Base-by-base conservation (phyloP, 2,888 invertebrate species). In the Agriopis leucophaearia region DNA sequence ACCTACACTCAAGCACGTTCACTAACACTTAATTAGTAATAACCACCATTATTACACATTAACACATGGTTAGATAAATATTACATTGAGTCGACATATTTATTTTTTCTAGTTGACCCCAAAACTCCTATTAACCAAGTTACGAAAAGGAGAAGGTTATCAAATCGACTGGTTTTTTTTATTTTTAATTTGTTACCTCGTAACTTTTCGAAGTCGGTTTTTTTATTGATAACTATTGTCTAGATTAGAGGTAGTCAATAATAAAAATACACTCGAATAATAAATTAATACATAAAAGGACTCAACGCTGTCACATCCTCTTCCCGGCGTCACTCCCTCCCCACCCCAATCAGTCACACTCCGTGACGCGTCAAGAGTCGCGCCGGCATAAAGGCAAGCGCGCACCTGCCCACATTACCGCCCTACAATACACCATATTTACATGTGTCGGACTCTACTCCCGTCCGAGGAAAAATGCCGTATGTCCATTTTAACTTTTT, bases 401-500 rank as follows among this genome's bases (percentile, higher is more conserved):
- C 81, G 77, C 91, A 91, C 91, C 90, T 91, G 91, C 88, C 80
- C 79, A 78, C 68, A 74, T 73, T 72, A 72, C 71, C 66, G 54
- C 65, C 66, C 69, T 64, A 78, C 76, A 73, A 77, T 38, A 44
- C 36, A 16, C 38, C 52, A n/a, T 55, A 55, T 55, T 44, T 55
- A 55, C 55, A 67, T 64, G 44, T 63, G 45, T 71, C 64, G 72
- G 47, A 47, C 47, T 47, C 6, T 16, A 47, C 15, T 7, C 13
- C 1, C 1, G 27, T 0, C 27, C 27, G 35, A 27, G 27, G 18
- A 1, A 27, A 50, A 50, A 10, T 13, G 13, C 51, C 27, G 51
- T 51, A 51, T 3, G 51, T 27, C 27, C 27, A 27, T 27, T 27
- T 2, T 5, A 27, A 27, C 27, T 27, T 27, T 27, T 27, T 27